A percentile compares a stretch with the other conserved stretches of the same genome.
These are phyloP conservation scores for Plutella xylostella DNA, from an alignment of 2,888 invertebrate species.

Conservation along the genomic window DNA sequence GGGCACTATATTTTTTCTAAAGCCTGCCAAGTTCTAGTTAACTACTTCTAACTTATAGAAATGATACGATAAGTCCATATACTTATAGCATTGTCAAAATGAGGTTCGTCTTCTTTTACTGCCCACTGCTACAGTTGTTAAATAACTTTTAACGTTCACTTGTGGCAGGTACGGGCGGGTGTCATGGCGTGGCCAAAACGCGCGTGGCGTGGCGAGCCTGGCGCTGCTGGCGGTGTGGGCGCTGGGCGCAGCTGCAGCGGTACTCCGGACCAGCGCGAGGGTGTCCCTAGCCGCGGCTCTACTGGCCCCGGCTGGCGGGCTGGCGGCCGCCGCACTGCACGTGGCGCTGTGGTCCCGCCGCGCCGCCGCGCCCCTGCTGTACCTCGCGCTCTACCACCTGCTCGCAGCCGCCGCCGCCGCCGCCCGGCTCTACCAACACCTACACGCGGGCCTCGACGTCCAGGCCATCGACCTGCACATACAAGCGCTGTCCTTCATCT, in stretches of 20 bases:
- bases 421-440: conserved; percentile 35
- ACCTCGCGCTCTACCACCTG: conserved; percentile 57
- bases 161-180: conserved; percentile 22
- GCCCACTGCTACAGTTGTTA: no score
- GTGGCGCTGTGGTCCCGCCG: conserved; percentile 47
- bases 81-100: no score
- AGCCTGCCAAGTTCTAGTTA: no score
- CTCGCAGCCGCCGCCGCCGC: conserved; percentile 40
- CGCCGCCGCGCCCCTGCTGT: conserved; percentile 49
- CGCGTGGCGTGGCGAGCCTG: conserved; percentile 45
- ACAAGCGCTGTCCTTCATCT: conserved; percentile 33
- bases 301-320: conserved; percentile 48
- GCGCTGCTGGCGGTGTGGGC: conserved; percentile 39
- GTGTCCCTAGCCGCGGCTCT: conserved; percentile 39
- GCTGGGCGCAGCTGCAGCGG: conserved; percentile 39
- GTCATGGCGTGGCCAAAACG: conserved; percentile 47
- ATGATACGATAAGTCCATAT: no score
- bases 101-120: no score
- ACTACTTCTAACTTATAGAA: no score
- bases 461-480: conserved; percentile 40
- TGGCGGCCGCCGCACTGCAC: conserved; percentile 52
- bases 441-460: conserved; percentile 23
- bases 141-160: no score
- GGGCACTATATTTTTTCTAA: no score
- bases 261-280: conserved; percentile 35